Evolutionary conservation across 2,113 vertebrate species (phyloP), one percentile per base, ranked within the genome.

Genomic region (Crypturellus undulatus): DNA sequence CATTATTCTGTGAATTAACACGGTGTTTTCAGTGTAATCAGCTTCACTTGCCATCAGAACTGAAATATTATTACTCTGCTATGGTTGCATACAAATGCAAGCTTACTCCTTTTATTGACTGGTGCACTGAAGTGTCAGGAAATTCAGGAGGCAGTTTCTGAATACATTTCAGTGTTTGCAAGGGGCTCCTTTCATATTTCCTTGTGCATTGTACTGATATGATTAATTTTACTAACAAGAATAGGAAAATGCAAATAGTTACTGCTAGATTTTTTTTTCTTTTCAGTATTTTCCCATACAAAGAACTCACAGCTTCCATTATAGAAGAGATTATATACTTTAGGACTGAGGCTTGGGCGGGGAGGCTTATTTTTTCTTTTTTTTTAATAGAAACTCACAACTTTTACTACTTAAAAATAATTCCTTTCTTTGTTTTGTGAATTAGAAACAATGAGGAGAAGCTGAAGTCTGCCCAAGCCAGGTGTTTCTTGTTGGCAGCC

Each of bases 401-500:
- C 96, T 98, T 98, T 97, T 97, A 94, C 95, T 92, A 77, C 96
- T 97, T 91, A 97, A 96, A 97, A 97, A 97, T 96, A 97, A 98
- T 98, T 98, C 91, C 78, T 96, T 94, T 97, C 97, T 98, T 98
- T 98, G 97, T 98, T 97, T 97, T 78, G 7, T 86, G 96, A 92
- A 93, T 97, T 96, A 94, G 96, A 97, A 97, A 97, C 98, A 98
- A 97, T 97, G 95, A 97, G 96, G 98, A 98, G 97, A 98, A 98
- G 98, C 98, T 90, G 97, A 98, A 98, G 97, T 92, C 98, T 98
- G 98, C 97, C 96, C 97, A 95, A 98, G 99, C 99, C 99, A 99
- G 99, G 99, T 99, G 99, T 99, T 99, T 98, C 98, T 98, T 98
- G 98, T 98, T 98, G 98, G 98, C 98, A 98, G 98, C 97, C 97